These are phyloP conservation scores for Datnioides undecimradiatus DNA, from an alignment of 2,113 vertebrate genomes.

Conservation along the genomic window DNA sequence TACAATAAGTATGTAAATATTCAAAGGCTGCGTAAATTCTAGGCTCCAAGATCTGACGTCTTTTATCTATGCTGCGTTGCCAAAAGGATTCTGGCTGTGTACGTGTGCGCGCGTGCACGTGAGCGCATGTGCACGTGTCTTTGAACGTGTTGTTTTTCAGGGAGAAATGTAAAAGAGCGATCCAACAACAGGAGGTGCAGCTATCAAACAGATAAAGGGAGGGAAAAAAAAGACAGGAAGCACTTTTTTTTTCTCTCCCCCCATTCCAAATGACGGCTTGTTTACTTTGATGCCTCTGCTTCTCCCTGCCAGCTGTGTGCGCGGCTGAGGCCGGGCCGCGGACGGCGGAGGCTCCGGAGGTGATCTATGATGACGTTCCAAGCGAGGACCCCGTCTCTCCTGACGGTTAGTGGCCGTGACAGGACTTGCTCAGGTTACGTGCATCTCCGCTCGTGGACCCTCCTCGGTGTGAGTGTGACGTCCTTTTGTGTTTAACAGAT, in stretches of 20 bases:
- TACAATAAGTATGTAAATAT: slow-evolving; percentile 47
- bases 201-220: slow-evolving; percentile 33
- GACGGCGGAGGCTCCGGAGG: slow-evolving; percentile 81
- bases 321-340: slow-evolving; percentile 27
- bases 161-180: slow-evolving; percentile 27
- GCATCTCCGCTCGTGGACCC: neutral
- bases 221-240: slow-evolving; percentile 1
- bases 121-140: neutral
- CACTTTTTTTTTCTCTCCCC: neutral
- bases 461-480: too few species aligned
- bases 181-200: slow-evolving; percentile 31
- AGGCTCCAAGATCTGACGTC: slow-evolving; percentile 2
- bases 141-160: neutral
- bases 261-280: slow-evolving; percentile 7
- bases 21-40: slow-evolving; percentile 23
- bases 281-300: slow-evolving; percentile 7
- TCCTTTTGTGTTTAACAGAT: slow-evolving; percentile 71
- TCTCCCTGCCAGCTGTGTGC: slow-evolving; percentile 40
- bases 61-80: slow-evolving; percentile 28
- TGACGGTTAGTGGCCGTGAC: slow-evolving; percentile 80
- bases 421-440: neutral
- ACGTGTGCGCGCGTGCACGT: neutral
- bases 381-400: slow-evolving; percentile 82
- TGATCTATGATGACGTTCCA: slow-evolving; percentile 97
- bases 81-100: slow-evolving; percentile 21